These are phyloP conservation scores for Hanleya hanleyi DNA, from an alignment of 2,888 invertebrate species.

Conservation along the genomic window DNA sequence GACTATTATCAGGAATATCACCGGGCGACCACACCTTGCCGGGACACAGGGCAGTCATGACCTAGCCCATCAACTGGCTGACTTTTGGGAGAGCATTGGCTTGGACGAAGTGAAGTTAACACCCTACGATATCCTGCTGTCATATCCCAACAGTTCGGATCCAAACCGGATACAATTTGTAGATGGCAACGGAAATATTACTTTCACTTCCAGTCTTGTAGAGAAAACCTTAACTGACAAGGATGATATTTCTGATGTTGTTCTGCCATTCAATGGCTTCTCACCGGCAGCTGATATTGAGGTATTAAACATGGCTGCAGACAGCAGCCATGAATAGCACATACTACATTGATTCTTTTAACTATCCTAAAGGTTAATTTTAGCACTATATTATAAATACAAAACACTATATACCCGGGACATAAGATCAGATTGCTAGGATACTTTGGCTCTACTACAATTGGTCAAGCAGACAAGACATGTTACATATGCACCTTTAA, in stretches of 20 bases:
- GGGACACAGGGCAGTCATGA: constrained; percentile 46
- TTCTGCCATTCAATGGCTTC: constrained; percentile 66
- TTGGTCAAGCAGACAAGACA: too few species aligned
- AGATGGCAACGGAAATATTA: constrained; percentile 34
- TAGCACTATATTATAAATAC: too few species aligned
- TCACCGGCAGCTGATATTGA: constrained; percentile 55
- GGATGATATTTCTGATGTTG: constrained; percentile 56
- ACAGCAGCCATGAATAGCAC: too few species aligned
- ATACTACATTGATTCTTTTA: too few species aligned
- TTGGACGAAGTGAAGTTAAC: constrained; percentile 51
- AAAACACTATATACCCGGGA: too few species aligned
- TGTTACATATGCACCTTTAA: too few species aligned
- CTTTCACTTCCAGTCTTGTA: constrained; percentile 25
- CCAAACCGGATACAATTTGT: constrained; percentile 44
- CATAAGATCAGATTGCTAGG: too few species aligned
- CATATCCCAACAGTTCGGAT: constrained; percentile 48
- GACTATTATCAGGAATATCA: constrained; percentile 45
- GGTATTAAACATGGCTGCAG: too few species aligned
- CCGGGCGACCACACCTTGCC: constrained; percentile 51
- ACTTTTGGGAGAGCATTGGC: constrained; percentile 44
- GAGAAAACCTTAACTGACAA: constrained; percentile 55
- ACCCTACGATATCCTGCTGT: constrained; percentile 57
- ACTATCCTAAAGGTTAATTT: too few species aligned
- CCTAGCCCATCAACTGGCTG: constrained; percentile 43
- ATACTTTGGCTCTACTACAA: too few species aligned